Base-by-base conservation (phyloP, 2,797 vertebrate genomes). In the Cirrhinus molitorella region DNA sequence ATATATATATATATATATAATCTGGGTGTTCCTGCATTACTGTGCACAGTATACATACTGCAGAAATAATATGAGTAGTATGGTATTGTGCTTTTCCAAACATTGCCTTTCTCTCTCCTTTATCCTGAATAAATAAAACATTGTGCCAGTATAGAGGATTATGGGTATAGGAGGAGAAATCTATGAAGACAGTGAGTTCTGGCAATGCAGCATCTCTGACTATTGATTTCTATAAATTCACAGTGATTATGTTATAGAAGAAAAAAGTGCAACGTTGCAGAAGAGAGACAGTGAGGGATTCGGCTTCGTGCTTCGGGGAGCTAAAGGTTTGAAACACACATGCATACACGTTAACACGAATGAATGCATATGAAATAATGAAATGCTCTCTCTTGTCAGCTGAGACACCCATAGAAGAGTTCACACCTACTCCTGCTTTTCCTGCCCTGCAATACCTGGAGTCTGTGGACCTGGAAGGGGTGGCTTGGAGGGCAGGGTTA, bases 341-440 rank as follows among this genome's bases (percentile, higher is more conserved):
- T 63, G 59, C 53, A 53, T 51, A 5, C 16, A 55, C 11, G 7
- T 45, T 31, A 47, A 25, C 37, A n/a, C 2, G 21, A 71, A 61
- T 16, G 21, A 31, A 37, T 34, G 34, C 65, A 34, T 43, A 43
- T 43, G 10, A 43, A 43, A 12, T 68, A 73, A 77, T 45, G 40
- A n/a, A 34, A 59, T 71, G 53, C 49, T 83, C 53, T 85, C 45
- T 86, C 23, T 86, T 85, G 90, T 14, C 81, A 99, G 98, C 98
- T 9, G 98, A 99, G 94, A 99, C 98, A 3, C 98, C 98, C 13
- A 99, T 99, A 0, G 98, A 99, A 93, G 98, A 99, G 94, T 99
- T 99, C 76, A 98, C 97, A 0, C 98, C 98, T 0, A 99, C 98
- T 0, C 98, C 98, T 0, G 98, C 98, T 0, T 99, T 99, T 91